These are phyloP conservation scores for Mesoclemmys tuberculata DNA, from an alignment of 2,113 vertebrate genomes.

Conservation along the genomic window DNA sequence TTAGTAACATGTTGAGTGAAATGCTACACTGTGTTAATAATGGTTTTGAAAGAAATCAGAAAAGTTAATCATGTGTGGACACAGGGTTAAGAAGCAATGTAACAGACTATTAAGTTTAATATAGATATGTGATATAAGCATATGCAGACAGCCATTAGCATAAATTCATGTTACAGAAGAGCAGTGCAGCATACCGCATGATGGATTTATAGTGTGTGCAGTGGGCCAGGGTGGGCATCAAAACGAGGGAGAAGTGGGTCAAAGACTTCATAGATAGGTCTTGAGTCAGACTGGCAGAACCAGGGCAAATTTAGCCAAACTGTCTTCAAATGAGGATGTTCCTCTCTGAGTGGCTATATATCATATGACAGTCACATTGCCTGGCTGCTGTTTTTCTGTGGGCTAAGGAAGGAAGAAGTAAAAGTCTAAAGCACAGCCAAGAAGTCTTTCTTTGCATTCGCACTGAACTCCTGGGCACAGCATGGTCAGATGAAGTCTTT, in stretches of 20 bases:
- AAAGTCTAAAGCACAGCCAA: constrained; percentile 32
- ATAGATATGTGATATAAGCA: constrained; percentile 99
- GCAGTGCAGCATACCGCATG: constrained; percentile 67
- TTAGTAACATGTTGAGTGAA: constrained; percentile 93
- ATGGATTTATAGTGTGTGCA: constrained; percentile 75
- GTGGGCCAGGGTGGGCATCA: constrained; percentile 49
- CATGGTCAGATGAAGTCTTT: constrained; percentile 48
- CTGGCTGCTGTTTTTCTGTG: constrained; percentile 22
- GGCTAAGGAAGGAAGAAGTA: neutral
- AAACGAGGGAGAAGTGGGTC: constrained; percentile 71
- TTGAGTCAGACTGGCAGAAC: constrained; percentile 73
- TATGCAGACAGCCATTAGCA: constrained; percentile 98
- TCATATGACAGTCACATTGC: constrained; percentile 12
- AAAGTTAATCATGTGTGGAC: constrained; percentile 99
- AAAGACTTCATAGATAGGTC: constrained; percentile 67
- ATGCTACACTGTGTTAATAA: constrained; percentile 96
- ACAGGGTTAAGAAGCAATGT: constrained; percentile 99
- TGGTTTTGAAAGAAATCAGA: constrained; percentile 98
- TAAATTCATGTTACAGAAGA: constrained; percentile 97
- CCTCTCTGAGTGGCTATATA: constrained; percentile 51
- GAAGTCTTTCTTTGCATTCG: constrained; percentile 43
- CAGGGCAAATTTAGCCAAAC: constrained; percentile 51
- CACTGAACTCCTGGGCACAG: constrained; percentile 7
- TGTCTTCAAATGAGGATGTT: constrained; percentile 46
- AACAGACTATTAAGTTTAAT: constrained; percentile 99